Evolutionary conservation across 1,140 invertebrate genomes (phyloP), one percentile per base, ranked within the genome.

Genomic region (Zaprionus tsacasi): DNA sequence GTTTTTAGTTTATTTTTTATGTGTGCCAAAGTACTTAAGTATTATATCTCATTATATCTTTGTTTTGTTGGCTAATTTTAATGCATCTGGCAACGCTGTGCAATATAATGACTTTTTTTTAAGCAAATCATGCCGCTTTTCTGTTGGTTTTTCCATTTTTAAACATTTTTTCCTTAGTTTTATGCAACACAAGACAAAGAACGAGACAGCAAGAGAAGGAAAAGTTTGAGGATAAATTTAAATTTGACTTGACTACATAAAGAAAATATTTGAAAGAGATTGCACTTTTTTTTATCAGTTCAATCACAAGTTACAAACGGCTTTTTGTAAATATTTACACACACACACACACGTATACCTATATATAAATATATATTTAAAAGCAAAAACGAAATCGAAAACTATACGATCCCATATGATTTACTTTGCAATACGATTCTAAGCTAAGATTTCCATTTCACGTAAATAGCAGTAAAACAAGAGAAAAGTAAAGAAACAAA

Each of bases 1-100:
- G 8, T 69, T 70, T 79, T 79, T 56, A 40, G 55, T 43, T 76
- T 71, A 55, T 76, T 36, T 80, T 79, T 76, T 79, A 72, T 82
- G 83, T 87, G 83, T 87, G 83, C 83, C 83, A 87, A 87, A 87
- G 73, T 78, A 88, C 71, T 66, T 71, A 79, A 82, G 76, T 87
- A 77, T 71, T 74, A 77, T 73, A 57, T 68, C 67, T 59, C 21
- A 69, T 54, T 40, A 67, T 61, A 56, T 25, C 10, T 12, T 43
- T 76, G 38, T 68, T 73, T 81, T 86, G 82, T 86, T 86, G 71
- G 58, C 77, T 87, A 82, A 88, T 82, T 88, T 88, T 21, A 75
- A 75, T 35, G 56, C 55, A 55, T 65, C 81, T 78, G 77, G 36
- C 64, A 54, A 79, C 54, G 79, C 78, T 67, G 82, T 87, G 82